phyloP scores from a whole-genome alignment of 2,113 vertebrate genomes.

The Sciurus niger region DNA sequence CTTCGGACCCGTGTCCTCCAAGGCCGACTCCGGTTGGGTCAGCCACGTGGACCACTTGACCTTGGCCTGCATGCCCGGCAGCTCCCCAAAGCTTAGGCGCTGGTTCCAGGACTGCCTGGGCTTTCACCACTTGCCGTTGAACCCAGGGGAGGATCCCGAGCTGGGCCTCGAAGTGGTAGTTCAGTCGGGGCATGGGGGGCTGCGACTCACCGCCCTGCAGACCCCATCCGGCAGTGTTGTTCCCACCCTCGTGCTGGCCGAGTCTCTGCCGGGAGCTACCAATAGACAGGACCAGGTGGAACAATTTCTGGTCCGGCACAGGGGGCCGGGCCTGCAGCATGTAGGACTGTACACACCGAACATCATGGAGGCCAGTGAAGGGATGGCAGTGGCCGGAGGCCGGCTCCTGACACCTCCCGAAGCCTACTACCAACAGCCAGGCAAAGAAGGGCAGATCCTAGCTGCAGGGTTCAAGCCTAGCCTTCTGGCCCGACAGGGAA shows the following conservation, averaged over 20 bases:
- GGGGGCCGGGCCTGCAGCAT: conserved; percentile 94
- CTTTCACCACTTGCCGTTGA: conserved; percentile 93
- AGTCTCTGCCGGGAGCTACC: conserved; percentile 90
- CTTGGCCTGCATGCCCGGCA: conserved; percentile 89
- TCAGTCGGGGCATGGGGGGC: conserved; percentile 89
- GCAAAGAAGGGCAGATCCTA: conserved; percentile 92
- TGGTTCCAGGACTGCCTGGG: conserved; percentile 95
- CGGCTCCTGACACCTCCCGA: conserved; percentile 92
- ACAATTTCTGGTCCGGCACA: conserved; percentile 93
- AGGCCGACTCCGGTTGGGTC: conserved; percentile 77
- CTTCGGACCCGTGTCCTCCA: conserved; percentile 85
- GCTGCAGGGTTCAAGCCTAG: conserved; percentile 89
- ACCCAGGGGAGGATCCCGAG: conserved; percentile 87
- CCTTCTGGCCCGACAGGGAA: conserved; percentile 90
- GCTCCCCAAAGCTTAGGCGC: conserved; percentile 86
- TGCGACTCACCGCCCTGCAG: conserved; percentile 93
- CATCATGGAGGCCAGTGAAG: conserved; percentile 89
- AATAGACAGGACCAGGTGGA: conserved; percentile 93
- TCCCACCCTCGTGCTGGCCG: conserved; percentile 91
- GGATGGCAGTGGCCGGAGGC: conserved; percentile 88
- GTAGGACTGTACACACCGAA: conserved; percentile 92
- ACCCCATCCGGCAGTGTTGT: background rate
- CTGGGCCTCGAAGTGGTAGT: conserved; percentile 89
- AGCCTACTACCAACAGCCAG: conserved; percentile 93
- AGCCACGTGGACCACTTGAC: conserved; percentile 96